phyloP scores from a whole-genome alignment of 2,113 vertebrate species.

The Todiramphus chloris region DNA sequence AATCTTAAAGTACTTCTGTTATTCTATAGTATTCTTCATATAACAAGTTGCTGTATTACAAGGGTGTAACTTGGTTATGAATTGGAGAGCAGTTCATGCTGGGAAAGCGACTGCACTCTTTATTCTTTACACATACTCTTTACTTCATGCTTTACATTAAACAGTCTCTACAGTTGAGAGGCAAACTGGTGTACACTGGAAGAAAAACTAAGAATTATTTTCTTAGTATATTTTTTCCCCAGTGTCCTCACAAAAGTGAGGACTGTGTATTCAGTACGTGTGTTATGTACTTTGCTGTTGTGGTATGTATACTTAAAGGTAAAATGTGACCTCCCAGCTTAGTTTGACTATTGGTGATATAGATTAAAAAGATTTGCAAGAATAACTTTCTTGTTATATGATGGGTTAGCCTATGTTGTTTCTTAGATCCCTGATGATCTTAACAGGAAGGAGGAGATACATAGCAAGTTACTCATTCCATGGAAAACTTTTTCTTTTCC shows the following conservation, averaged over 20 bases:
- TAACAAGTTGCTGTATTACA: neutral
- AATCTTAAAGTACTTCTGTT: neutral
- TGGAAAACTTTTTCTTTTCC: neutral
- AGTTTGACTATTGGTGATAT: neutral
- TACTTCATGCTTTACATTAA: too few relatives aligned
- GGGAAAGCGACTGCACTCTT: neutral
- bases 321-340: neutral
- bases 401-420: neutral
- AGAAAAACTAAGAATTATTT: neutral
- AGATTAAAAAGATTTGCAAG: neutral
- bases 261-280: fast-evolving
- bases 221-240: neutral
- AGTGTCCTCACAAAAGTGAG: neutral
- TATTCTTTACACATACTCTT: too few relatives aligned
- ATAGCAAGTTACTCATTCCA: neutral
- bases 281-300: neutral
- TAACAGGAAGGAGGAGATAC: neutral
- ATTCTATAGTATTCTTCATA: neutral
- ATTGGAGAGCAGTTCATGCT: neutral
- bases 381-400: neutral
- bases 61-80: neutral
- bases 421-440: neutral
- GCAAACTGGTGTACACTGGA: neutral
- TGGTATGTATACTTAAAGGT: neutral
- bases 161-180: neutral